Conservation (phyloP, 2,797 vertebrate genomes). For the Sebastes oblongus region DNA sequence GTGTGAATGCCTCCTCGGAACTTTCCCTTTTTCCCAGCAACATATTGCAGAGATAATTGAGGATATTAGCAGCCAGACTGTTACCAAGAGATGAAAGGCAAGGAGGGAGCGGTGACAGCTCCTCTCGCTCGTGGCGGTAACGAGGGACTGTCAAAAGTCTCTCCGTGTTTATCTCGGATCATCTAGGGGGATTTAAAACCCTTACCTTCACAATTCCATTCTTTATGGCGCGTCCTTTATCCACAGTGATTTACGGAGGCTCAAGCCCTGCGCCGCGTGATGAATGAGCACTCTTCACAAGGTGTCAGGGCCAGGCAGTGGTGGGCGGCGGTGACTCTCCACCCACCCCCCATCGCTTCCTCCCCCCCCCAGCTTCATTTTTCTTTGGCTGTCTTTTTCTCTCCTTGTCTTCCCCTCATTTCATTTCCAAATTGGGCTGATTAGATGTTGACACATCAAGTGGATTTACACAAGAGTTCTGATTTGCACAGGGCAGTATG, state of each 20-base stretch:
- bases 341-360: not conserved
- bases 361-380: slow-evolving; percentile 17
- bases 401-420: slow-evolving; percentile 19
- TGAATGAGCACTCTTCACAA: slow-evolving; percentile 81
- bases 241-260: slow-evolving; percentile 81
- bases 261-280: slow-evolving; percentile 74
- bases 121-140: slow-evolving; percentile 72
- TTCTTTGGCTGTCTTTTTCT: slow-evolving; percentile 29
- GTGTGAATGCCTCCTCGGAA: slow-evolving; percentile 70
- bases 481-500: not conserved
- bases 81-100: slow-evolving; percentile 79
- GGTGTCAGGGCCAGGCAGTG: slow-evolving; percentile 78
- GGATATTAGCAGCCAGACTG: slow-evolving; percentile 83
- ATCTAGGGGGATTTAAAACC: slow-evolving; percentile 82
- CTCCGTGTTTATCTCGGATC: slow-evolving; percentile 83
- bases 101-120: slow-evolving; percentile 78
- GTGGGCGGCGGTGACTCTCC: slow-evolving; percentile 50
- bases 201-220: slow-evolving; percentile 81
- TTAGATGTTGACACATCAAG: slow-evolving; percentile 29
- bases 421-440: slow-evolving; percentile 53
- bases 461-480: slow-evolving; percentile 16
- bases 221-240: slow-evolving; percentile 81
- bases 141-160: slow-evolving; percentile 83
- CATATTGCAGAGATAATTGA: slow-evolving; percentile 83
- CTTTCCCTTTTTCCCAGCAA: slow-evolving; percentile 74